These are phyloP conservation scores for Phortica variegata DNA, from an alignment of 1,140 invertebrate species.

Conservation along the genomic window DNA sequence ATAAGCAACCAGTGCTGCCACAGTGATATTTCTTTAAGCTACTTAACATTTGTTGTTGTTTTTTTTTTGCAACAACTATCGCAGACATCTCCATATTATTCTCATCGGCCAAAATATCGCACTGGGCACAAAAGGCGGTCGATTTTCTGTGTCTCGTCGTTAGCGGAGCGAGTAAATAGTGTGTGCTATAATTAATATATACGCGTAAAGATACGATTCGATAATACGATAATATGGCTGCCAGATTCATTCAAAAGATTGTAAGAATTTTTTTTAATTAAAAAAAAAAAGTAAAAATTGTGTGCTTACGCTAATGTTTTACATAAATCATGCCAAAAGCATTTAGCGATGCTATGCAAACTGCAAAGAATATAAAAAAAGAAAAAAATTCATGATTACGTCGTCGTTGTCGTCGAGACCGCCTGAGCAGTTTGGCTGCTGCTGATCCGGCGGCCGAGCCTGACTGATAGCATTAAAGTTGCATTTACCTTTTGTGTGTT, in stretches of 20 bases:
- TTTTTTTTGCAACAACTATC: conserved; percentile 76
- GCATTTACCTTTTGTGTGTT: conserved; percentile 21
- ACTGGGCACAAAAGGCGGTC: conserved; percentile 35
- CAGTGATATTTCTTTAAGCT: too few relatives aligned
- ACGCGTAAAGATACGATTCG: conserved; percentile 41
- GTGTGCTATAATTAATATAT: conserved; percentile 41
- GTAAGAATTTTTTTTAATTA: conserved; percentile 30
- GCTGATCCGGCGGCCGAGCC: too few relatives aligned
- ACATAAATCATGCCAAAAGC: conserved; percentile 2
- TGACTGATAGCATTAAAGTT: conserved; percentile 39
- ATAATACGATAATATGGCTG: conserved; percentile 43
- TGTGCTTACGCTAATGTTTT: not conserved
- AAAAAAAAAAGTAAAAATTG: not conserved
- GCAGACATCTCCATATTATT: conserved; percentile 27
- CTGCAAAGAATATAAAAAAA: conserved; percentile 6
- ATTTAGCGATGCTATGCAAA: conserved; percentile 10
- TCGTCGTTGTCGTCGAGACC: too few relatives aligned
- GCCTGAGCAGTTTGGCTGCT: too few relatives aligned
- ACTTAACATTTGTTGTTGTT: too few relatives aligned
- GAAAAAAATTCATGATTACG: conserved; percentile 22
- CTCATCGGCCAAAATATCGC: conserved; percentile 23
- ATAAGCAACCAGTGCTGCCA: too few relatives aligned
- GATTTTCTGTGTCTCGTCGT: too few relatives aligned
- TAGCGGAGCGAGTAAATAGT: too few relatives aligned
- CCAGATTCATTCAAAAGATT: conserved; percentile 56